phyloP scores from a whole-genome alignment of 2,797 vertebrate species.

The Phrynocephalus guinanensis region DNA sequence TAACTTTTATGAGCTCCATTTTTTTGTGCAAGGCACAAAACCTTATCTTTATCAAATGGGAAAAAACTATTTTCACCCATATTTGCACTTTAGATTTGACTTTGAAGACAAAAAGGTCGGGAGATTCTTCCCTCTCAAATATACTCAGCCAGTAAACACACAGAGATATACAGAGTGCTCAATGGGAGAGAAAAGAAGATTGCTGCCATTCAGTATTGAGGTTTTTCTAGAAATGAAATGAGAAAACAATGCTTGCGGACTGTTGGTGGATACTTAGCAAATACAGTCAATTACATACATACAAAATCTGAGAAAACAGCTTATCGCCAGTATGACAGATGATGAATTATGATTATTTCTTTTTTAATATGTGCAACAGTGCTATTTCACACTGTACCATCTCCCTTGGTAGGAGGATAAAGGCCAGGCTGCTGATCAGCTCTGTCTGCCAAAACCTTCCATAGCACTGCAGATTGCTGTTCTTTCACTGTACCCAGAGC shows the following conservation, averaged over 20 bases:
- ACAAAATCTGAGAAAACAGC: neutral
- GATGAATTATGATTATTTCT: neutral
- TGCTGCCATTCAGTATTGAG: too few relatives aligned
- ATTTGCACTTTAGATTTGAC: too few relatives aligned
- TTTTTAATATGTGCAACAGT: conserved; percentile 29
- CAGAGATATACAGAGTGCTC: neutral
- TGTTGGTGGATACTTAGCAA: neutral
- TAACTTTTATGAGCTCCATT: too few relatives aligned
- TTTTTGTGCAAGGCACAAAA: too few relatives aligned
- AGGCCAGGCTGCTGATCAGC: conserved; percentile 50
- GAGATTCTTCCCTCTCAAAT: too few relatives aligned
- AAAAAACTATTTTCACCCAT: too few relatives aligned
- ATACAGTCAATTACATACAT: neutral
- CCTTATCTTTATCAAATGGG: too few relatives aligned
- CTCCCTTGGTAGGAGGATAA: conserved; percentile 49
- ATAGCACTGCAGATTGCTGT: conserved; percentile 57
- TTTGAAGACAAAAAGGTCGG: too few relatives aligned
- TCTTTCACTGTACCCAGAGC: conserved; percentile 60
- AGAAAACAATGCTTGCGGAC: neutral
- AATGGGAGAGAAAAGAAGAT: neutral
- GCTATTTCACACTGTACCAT: conserved; percentile 47
- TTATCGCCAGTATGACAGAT: neutral
- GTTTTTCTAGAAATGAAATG: too few relatives aligned
- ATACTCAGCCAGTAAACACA: neutral
- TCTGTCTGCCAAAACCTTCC: conserved; percentile 50